phyloP scores from a whole-genome alignment of 2,888 invertebrate genomes.

The Ellobium chinense region DNA sequence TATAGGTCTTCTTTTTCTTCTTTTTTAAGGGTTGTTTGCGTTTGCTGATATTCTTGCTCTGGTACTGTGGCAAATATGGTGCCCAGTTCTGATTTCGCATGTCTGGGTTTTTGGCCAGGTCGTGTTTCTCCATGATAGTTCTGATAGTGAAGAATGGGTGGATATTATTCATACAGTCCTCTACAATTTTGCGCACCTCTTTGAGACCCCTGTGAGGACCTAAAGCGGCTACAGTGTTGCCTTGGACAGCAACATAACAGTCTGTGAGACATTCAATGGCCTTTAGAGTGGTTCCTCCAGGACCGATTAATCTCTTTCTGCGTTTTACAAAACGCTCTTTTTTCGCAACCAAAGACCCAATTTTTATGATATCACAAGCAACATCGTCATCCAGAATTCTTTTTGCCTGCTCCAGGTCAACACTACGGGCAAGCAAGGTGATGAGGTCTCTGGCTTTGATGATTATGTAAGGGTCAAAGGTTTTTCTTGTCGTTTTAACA shows the following conservation, averaged over 20 bases:
- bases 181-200: constrained; percentile 88
- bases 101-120: constrained; percentile 94
- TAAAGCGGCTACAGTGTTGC: constrained; percentile 97
- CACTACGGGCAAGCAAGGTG: constrained; percentile 95
- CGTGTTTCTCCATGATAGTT: constrained; percentile 97
- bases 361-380: constrained; percentile 97
- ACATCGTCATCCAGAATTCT: constrained; percentile 88
- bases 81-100: constrained; percentile 97
- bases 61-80: constrained; percentile 95
- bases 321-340: constrained; percentile 95
- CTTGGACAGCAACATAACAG: constrained; percentile 98
- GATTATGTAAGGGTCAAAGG: constrained; percentile 99
- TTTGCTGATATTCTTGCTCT: constrained; percentile 91
- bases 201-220: constrained; percentile 93
- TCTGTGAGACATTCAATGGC: constrained; percentile 96
- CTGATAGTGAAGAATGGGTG: constrained; percentile 99
- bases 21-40: constrained; percentile 93
- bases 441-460: constrained; percentile 97
- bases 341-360: constrained; percentile 92
- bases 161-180: constrained; percentile 98
- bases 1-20: constrained; percentile 94
- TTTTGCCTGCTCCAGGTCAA: constrained; percentile 95
- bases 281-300: constrained; percentile 97
- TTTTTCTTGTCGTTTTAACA: constrained; percentile 94
- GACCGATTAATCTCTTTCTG: constrained; percentile 95